Conservation (phyloP, 2,113 vertebrate species). For the Beaufortia kweichowensis region DNA sequence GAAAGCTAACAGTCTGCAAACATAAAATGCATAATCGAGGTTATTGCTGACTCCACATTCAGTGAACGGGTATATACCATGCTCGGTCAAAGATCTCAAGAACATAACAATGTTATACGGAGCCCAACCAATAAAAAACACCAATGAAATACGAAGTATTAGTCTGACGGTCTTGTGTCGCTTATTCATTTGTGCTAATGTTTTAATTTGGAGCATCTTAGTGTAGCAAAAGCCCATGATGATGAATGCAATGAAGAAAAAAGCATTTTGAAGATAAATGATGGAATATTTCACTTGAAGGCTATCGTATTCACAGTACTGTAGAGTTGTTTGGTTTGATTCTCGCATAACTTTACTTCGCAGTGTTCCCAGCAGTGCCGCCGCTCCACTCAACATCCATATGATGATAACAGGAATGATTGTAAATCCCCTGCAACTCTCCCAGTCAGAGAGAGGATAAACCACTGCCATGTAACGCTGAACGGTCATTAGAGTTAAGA, state of each 20-base stretch:
- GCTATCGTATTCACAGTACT: slow-evolving; percentile 67
- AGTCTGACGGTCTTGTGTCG: slow-evolving; percentile 83
- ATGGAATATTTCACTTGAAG: slow-evolving; percentile 50
- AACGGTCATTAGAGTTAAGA: slow-evolving; percentile 84
- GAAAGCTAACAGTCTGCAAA: slow-evolving; percentile 83
- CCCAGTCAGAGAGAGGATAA: slow-evolving; percentile 70
- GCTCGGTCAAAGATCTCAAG: slow-evolving; percentile 63
- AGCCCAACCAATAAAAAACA: slow-evolving; percentile 87
- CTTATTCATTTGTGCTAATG: slow-evolving; percentile 73
- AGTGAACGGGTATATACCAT: not conserved
- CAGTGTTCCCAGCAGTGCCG: slow-evolving; percentile 75
- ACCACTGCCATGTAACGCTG: slow-evolving; percentile 83
- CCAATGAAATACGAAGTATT: slow-evolving; percentile 80
- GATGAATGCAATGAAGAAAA: slow-evolving; percentile 79
- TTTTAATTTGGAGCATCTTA: slow-evolving; percentile 73
- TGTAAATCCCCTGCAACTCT: not conserved
- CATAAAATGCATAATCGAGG: slow-evolving; percentile 68
- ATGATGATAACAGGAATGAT: slow-evolving; percentile 50
- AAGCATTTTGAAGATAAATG: slow-evolving; percentile 65
- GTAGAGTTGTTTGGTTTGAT: slow-evolving; percentile 11
- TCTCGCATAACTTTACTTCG: slow-evolving; percentile 56
- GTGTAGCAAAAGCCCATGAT: slow-evolving; percentile 81
- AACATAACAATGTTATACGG: slow-evolving; percentile 86
- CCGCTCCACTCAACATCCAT: slow-evolving; percentile 77
- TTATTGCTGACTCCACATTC: slow-evolving; percentile 62